Percentiles rank a stretch among this genome's conserved stretches.
phyloP scores from a whole-genome alignment of 2,797 vertebrate species.

The Anguilla marmorata region DNA sequence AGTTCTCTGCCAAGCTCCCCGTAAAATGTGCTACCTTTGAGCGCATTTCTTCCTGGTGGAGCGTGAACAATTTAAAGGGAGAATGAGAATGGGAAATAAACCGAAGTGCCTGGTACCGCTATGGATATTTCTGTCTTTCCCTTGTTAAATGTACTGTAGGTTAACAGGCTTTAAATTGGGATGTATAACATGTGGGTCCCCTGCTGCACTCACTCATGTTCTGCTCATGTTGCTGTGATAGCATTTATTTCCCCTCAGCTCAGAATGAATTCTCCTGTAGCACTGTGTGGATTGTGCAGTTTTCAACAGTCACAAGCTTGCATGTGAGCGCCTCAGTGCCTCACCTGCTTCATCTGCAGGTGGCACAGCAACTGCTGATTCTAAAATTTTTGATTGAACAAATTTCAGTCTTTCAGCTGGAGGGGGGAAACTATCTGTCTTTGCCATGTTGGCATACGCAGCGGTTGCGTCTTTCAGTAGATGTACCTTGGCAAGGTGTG shows the following conservation, averaged over 20 bases:
- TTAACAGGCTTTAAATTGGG: neutral
- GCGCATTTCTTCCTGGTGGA: neutral
- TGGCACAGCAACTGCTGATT: neutral
- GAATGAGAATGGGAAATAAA: neutral
- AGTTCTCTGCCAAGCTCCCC: neutral
- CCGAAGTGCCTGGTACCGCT: neutral
- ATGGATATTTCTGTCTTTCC: conserved; percentile 2
- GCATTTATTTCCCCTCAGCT: neutral
- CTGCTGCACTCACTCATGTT: neutral
- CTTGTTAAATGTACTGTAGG: neutral
- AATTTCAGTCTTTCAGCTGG: neutral
- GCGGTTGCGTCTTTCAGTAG: neutral
- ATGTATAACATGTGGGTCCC: neutral
- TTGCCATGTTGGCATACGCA: neutral
- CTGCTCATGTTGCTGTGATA: neutral
- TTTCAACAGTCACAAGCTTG: neutral
- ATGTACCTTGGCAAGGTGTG: neutral
- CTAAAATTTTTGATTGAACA: too few relatives aligned
- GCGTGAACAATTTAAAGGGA: neutral
- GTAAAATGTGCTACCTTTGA: conserved; percentile 20
- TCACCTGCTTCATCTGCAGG: neutral
- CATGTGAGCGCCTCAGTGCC: neutral
- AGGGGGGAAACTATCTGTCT: neutral
- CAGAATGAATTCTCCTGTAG: neutral
- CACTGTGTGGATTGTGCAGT: neutral